Base-by-base conservation (phyloP, 2,888 invertebrate species). In the Microplitis manilae region DNA sequence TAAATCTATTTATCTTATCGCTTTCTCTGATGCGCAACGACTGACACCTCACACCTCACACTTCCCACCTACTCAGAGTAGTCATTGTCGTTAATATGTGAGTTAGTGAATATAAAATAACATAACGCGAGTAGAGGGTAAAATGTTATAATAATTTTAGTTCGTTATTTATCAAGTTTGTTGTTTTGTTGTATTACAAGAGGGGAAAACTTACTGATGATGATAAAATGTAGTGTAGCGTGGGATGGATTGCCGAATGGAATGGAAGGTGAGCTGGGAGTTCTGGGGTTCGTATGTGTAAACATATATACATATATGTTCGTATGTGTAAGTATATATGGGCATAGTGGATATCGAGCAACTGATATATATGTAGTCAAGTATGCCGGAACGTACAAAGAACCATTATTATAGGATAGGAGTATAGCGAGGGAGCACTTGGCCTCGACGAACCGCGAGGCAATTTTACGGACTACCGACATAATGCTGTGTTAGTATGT, bases 391-490 rank as follows among this genome's bases (percentile, higher is more conserved):
- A 65, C 65, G 38, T n/a, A 65, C 65, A 65, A 20, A 65, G 65
- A 65, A 38, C 38, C 38, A 65, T 50, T 50, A 50, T 50, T 50
- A 50, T 50, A 50, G 50, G 50, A 50, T 50, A 50, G 50, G 38
- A 13, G 39, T 9, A 60, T 17, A 38, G 41, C 41, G 68, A 41
- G 50, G n/a, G 68, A 41, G 50, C 68, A 17, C 17, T 40, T 40
- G 41, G 17, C 39, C 50, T 39, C 69, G 78, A 78, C 73, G 73
- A 78, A 77, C 73, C 75, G 71, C 75, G 71, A 80, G 76, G 80
- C 79, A 79, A 81, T 81, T 79, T 81, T 81, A 78, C 80, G 80
- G 79, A 76, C 80, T 78, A 77, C 76, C 77, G 78, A 79, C 80
- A 50, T 50, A 50, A 80, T 71, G 65, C 68, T 75, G 75, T 62